Evolutionary conservation across 2,888 invertebrate species (phyloP).

Genomic region (Allygus modestus): DNA sequence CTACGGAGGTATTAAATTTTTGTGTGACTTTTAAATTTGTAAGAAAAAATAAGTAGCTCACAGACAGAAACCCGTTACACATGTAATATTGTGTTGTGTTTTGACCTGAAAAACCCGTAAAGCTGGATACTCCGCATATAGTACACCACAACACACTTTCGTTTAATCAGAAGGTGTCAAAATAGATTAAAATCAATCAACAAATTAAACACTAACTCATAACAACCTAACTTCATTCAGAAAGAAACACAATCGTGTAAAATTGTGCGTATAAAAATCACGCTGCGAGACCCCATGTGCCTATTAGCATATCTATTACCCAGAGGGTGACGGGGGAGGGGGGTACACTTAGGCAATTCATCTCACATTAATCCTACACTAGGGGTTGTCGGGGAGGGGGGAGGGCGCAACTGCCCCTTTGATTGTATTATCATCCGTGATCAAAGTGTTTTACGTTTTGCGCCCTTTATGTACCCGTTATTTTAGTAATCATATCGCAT

Average conservation of each 20-base stretch:
- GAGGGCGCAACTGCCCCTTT: constrained; percentile 1
- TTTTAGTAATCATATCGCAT: neutral
- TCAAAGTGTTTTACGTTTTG: constrained; percentile 45
- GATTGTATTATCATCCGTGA: constrained; percentile 42
- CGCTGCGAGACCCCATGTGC: constrained; percentile 73
- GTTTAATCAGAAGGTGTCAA: too few relatives aligned
- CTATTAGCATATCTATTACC: constrained; percentile 69
- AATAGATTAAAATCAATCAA: too few relatives aligned
- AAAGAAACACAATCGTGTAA: neutral
- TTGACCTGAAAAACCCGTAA: too few relatives aligned
- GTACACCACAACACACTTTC: too few relatives aligned
- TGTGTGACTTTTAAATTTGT: too few relatives aligned
- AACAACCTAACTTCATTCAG: too few relatives aligned
- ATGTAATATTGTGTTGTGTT: too few relatives aligned
- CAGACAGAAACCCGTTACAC: too few relatives aligned
- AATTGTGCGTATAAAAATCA: constrained; percentile 45
- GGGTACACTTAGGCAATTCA: constrained; percentile 61
- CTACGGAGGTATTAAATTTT: too few relatives aligned
- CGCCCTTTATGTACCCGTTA: neutral
- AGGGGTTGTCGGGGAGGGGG: neutral
- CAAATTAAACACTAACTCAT: too few relatives aligned
- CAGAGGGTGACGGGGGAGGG: constrained; percentile 21
- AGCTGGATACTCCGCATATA: too few relatives aligned
- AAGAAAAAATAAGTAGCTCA: too few relatives aligned
- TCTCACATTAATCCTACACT: constrained; percentile 59